Evolutionary conservation across 2,888 invertebrate species (phyloP), one percentile per base, ranked within the genome.

Genomic region (Amblyjoppa fuscipennis): DNA sequence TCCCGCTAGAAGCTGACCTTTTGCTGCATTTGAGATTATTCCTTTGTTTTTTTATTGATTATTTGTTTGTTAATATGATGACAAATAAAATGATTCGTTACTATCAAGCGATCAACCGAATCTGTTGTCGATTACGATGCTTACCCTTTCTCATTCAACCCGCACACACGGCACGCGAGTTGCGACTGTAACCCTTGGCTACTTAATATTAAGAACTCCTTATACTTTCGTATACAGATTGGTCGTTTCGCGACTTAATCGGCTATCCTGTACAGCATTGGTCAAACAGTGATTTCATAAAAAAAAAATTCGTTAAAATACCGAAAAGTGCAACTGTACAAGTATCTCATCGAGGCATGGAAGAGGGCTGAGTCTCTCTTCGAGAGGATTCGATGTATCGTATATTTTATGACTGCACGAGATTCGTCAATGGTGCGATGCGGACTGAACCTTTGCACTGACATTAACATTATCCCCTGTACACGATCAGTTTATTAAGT

Each of bases 401-500:
- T 61, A 70, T 75, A 64, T 49, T 71, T 56, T 79, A 75, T 71
- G 69, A 82, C 77, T 83, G 81, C 84, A 83, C 85, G 84, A 86
- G 64, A 88, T 87, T 89, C 88, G 93, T 92, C 93, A 93, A 92
- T 93, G 93, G 93, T 89, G 91, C 92, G 91, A 93, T 92, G 90
- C 93, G 93, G 92, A 93, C 91, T 88, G 89, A 88, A 85, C 78
- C 78, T 75, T 83, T 78, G 80, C 83, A 81, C 31, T 38, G 59
- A 71, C 71, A 31, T 64, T 64, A 78, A 85, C 83, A 87, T 77
- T 2, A 28, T 66, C 53, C 16, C 49, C 61, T 69, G 49, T 64
- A 13, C 69, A 75, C 28, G 56, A 79, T 81, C 53, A 68, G 56
- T 84, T 75, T 71, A 34, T 71, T 80, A 49, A 83, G 31, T 74